Conservation (phyloP, 2,888 invertebrate genomes). For the Sesia apiformis region DNA sequence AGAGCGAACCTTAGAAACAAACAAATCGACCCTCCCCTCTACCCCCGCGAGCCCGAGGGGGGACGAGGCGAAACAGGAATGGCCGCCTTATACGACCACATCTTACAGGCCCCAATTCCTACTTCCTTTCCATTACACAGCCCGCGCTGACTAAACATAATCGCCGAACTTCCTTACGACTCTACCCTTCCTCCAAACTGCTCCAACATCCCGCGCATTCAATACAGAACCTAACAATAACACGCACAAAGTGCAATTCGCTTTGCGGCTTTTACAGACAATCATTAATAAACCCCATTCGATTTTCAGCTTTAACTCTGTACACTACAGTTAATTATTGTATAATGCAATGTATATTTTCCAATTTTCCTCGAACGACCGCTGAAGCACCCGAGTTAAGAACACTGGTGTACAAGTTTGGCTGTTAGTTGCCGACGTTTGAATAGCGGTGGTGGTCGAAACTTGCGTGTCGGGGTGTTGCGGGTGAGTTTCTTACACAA, state of each 20-base stretch:
- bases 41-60: conserved; percentile 11
- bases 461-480: conserved; percentile 61
- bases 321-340: conserved; percentile 14
- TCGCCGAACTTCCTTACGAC: conserved; percentile 74
- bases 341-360: conserved; percentile 24
- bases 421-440: conserved; percentile 62
- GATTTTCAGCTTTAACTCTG: neutral
- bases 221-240: conserved; percentile 36
- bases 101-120: conserved; percentile 72
- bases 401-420: conserved; percentile 65
- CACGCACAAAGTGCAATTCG: conserved; percentile 22
- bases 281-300: neutral
- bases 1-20: conserved; percentile 66
- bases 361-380: conserved; percentile 69
- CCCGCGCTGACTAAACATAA: conserved; percentile 72
- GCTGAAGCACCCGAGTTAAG: conserved; percentile 69
- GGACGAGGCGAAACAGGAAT: conserved; percentile 29
- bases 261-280: neutral
- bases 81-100: conserved; percentile 69
- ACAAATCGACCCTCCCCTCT: conserved; percentile 47
- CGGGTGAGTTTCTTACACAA: conserved; percentile 69
- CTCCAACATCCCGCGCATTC: conserved; percentile 19
- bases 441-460: conserved; percentile 64
- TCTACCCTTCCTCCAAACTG: conserved; percentile 68
- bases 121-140: conserved; percentile 72